phyloP scores from a whole-genome alignment of 2,113 vertebrate genomes.

The Sylvietta virens region DNA sequence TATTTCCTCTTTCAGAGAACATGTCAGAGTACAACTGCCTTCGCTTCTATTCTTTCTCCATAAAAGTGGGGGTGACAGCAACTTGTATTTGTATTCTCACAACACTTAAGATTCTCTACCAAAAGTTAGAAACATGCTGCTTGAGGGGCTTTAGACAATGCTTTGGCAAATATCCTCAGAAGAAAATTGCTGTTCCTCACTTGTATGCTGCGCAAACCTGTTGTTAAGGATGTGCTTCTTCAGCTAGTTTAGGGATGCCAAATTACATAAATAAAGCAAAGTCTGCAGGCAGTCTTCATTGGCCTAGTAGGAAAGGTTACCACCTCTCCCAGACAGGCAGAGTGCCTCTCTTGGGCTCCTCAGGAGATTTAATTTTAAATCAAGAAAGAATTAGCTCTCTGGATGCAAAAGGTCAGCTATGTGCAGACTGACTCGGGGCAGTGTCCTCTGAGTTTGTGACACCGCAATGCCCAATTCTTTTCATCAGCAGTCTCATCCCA shows the following conservation, averaged over 20 bases:
- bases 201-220: neutral
- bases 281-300: neutral
- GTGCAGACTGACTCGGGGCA: rapidly evolving
- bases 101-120: neutral
- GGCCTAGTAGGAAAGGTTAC: neutral
- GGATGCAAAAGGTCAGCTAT: neutral
- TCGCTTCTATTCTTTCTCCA: rapidly evolving
- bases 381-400: neutral
- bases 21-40: neutral
- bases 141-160: neutral
- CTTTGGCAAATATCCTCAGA: neutral
- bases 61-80: neutral
- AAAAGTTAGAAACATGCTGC: neutral
- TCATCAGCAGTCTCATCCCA: neutral
- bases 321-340: neutral
- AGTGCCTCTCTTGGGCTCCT: neutral
- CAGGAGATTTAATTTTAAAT: neutral
- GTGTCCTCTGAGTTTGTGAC: neutral
- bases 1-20: neutral
- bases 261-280: neutral
- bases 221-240: neutral
- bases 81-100: neutral
- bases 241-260: neutral
- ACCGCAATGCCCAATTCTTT: neutral
- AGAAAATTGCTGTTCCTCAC: neutral